phyloP scores from a whole-genome alignment of 1,140 invertebrate genomes.

The Drosophila mayri region DNA sequence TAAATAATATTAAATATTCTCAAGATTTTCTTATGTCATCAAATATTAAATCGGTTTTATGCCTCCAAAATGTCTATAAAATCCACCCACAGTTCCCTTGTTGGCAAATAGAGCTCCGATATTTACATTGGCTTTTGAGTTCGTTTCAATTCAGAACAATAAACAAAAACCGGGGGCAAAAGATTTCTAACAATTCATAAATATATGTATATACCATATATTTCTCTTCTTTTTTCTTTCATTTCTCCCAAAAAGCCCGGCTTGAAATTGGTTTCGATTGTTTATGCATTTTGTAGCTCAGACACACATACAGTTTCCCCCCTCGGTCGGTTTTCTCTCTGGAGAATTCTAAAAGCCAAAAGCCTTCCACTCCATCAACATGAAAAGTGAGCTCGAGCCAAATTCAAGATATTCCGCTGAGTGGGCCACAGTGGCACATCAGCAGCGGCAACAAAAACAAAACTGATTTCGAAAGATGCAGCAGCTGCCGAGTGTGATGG shows the following conservation, averaged over 20 bases:
- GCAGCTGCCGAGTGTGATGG: constrained; percentile 44
- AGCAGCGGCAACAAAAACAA: constrained; percentile 40
- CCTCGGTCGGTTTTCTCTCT: background rate
- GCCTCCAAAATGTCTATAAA: background rate
- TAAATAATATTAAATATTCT: background rate
- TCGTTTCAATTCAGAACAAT: constrained; percentile 71
- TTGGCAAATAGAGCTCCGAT: constrained; percentile 53
- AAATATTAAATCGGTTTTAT: background rate
- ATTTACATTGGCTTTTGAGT: constrained; percentile 60
- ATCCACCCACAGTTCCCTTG: constrained; percentile 37
- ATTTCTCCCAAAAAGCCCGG: constrained; percentile 47
- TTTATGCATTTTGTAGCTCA: constrained; percentile 79
- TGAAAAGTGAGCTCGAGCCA: constrained; percentile 70
- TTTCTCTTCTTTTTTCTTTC: constrained; percentile 32
- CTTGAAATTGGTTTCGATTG: constrained; percentile 77
- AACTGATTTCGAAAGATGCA: constrained; percentile 56
- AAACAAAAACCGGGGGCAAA: constrained; percentile 63
- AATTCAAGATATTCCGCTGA: constrained; percentile 56
- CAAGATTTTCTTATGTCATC: background rate
- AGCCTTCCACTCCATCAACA: constrained; percentile 76
- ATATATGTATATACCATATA: constrained; percentile 26
- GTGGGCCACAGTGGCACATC: constrained; percentile 62
- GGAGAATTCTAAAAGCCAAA: constrained; percentile 63
- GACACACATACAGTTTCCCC: constrained; percentile 41
- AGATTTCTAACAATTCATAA: constrained; percentile 60